A percentile compares a stretch with the other conserved stretches of the same genome.
phyloP scores from a whole-genome alignment of 1,140 invertebrate species.

The Drosophila elegans region DNA sequence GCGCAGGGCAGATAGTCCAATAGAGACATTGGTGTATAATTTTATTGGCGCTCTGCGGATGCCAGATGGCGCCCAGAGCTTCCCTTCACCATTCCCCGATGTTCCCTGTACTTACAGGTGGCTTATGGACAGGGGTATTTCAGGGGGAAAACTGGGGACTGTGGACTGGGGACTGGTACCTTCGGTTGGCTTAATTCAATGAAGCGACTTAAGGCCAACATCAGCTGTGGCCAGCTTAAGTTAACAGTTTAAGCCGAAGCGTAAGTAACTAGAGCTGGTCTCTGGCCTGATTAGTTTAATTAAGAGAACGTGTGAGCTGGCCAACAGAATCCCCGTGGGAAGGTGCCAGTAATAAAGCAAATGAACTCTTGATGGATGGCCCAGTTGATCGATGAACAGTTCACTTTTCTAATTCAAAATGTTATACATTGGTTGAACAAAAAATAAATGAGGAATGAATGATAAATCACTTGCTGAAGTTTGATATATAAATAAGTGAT shows the following conservation, averaged over 20 bases:
- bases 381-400: constrained; percentile 41
- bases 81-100: constrained; percentile 1
- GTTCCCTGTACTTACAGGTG: constrained; percentile 59
- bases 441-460: constrained; percentile 14
- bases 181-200: constrained; percentile 76
- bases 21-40: constrained; percentile 76
- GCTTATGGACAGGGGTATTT: not conserved
- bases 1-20: constrained; percentile 44
- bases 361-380: constrained; percentile 37
- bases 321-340: constrained; percentile 40
- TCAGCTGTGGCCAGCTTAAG: constrained; percentile 49
- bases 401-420: constrained; percentile 25
- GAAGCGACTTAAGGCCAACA: constrained; percentile 53
- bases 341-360: constrained; percentile 10
- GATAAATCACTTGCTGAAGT: constrained; percentile 30
- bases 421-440: constrained; percentile 4
- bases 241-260: constrained; percentile 42
- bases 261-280: constrained; percentile 39
- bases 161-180: not conserved
- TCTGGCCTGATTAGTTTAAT: constrained; percentile 48
- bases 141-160: too few relatives aligned
- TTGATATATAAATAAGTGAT: too few relatives aligned
- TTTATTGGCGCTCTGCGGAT: constrained; percentile 74
- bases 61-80: constrained; percentile 49
- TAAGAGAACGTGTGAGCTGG: constrained; percentile 32